Evolutionary conservation across 2,888 invertebrate species (phyloP), one percentile per base, ranked within the genome.

Genomic region (Pristionchus japonicus): DNA sequence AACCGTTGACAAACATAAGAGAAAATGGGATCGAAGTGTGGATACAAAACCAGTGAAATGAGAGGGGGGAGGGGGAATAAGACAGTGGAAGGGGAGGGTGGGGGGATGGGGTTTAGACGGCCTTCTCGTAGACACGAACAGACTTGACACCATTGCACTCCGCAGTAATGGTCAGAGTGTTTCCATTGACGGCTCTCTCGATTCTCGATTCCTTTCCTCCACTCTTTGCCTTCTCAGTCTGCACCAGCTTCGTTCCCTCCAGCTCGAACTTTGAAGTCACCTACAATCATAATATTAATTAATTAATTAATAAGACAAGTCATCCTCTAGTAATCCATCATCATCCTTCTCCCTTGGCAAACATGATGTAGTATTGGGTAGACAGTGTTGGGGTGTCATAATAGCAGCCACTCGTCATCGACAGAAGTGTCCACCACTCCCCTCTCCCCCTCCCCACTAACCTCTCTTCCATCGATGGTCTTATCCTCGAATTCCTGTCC

Each of bases 391-490:
- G n/a, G n/a, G n/a, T n/a, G n/a, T n/a, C n/a, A n/a, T n/a, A n/a
- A n/a, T n/a, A n/a, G n/a, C n/a, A n/a, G n/a, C n/a, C n/a, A n/a
- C n/a, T n/a, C n/a, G n/a, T n/a, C n/a, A n/a, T n/a, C n/a, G n/a
- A n/a, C n/a, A n/a, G n/a, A n/a, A n/a, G n/a, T n/a, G n/a, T n/a
- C n/a, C n/a, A n/a, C n/a, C n/a, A n/a, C n/a, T n/a, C 37, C 3
- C 11, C 82, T 4, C 31, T 34, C 23, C n/a, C 37, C 61, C 6
- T 27, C 4, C 37, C 37, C 47, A 88, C 89, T 92, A 37, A 94
- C 90, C 23, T 91, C 90, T 86, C 94, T 92, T 43, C 94, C 94
- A 88, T 94, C 94, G 61, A 92, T 91, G 49, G 94, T 94, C 87
- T 91, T 91, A 85, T 93, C 92, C 37, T 94, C 93, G 87, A 89